Evolutionary conservation across 2,113 vertebrate genomes (phyloP).

Genomic region (Antigone vipio): DNA sequence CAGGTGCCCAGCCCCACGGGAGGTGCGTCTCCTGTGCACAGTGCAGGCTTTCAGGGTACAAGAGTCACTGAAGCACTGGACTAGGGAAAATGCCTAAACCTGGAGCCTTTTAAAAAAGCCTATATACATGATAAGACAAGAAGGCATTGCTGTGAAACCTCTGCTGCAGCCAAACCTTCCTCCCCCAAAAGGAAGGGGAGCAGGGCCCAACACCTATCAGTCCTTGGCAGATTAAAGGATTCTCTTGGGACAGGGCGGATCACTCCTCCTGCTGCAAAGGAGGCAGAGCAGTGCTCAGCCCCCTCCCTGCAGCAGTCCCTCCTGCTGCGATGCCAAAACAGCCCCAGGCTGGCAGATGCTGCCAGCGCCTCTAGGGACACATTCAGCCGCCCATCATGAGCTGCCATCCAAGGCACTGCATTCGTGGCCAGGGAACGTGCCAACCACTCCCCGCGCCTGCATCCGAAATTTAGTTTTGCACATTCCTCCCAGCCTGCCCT

Average conservation of each 20-base stretch:
- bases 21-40: not conserved
- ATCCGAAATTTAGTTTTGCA: not conserved
- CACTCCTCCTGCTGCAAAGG: not conserved
- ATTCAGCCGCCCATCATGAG: not conserved
- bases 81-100: not conserved
- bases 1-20: fast-evolving
- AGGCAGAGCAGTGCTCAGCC: not conserved
- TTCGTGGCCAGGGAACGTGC: fast-evolving
- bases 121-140: not conserved
- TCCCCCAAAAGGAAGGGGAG: not conserved
- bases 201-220: not conserved
- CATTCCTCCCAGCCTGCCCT: not conserved
- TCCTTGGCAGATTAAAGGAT: not conserved
- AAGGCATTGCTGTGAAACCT: not conserved
- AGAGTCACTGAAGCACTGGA: not conserved
- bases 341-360: not conserved
- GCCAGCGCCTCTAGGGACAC: not conserved
- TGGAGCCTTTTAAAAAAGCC: not conserved
- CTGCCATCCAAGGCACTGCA: not conserved
- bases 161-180: not conserved
- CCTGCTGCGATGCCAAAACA: not conserved
- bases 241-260: not conserved
- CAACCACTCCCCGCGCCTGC: fast-evolving
- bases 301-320: not conserved
- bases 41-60: fast-evolving